phyloP scores from a whole-genome alignment of 2,113 vertebrate genomes.

The Platysteira castanea region DNA sequence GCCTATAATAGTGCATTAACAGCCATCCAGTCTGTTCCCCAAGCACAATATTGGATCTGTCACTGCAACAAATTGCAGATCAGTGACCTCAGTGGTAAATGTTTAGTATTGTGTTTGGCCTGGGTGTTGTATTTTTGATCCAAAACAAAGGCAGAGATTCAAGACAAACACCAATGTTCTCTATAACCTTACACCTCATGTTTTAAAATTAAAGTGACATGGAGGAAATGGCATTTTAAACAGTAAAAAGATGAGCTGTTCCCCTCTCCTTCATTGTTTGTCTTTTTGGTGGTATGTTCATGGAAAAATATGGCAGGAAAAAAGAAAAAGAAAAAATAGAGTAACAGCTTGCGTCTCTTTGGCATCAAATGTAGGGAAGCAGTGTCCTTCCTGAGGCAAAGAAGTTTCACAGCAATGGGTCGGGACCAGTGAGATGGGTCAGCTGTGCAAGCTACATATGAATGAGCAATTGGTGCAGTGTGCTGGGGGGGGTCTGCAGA shows the following conservation, averaged over 20 bases:
- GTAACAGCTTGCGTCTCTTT: neutral
- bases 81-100: conserved; percentile 38
- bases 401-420: neutral
- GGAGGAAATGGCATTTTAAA: neutral
- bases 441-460: accelerated
- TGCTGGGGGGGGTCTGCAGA: neutral
- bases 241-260: neutral
- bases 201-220: conserved; percentile 11
- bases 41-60: conserved; percentile 40
- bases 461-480: neutral
- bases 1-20: conserved; percentile 17
- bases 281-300: neutral
- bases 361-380: neutral
- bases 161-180: conserved; percentile 15
- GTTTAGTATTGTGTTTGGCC: conserved; percentile 53
- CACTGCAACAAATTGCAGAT: conserved; percentile 54
- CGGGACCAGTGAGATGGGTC: neutral
- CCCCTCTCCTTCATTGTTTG: neutral
- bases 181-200: neutral
- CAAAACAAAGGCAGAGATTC: conserved; percentile 38
- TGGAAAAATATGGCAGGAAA: neutral
- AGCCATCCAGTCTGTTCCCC: conserved; percentile 33
- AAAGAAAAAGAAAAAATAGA: neutral
- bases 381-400: neutral
- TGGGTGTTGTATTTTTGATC: neutral